Percentiles rank a stretch among this genome's conserved stretches.
Conservation (phyloP, 2,888 invertebrate species). For the Flexamia atlantica region DNA sequence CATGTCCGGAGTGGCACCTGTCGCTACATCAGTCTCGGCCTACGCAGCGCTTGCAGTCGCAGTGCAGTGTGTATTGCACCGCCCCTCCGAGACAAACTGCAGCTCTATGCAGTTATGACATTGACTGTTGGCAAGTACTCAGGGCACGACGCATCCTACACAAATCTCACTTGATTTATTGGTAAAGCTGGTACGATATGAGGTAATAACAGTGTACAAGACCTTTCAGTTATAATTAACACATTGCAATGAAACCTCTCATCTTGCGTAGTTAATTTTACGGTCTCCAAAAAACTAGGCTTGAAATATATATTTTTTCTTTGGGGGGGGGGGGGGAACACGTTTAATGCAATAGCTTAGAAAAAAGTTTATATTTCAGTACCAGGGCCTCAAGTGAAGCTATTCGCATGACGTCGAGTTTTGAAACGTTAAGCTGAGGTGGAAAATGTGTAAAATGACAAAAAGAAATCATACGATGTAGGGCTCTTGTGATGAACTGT, state of each 20-base stretch:
- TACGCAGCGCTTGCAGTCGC: neutral
- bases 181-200: neutral
- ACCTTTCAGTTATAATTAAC: neutral
- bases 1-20: constrained; percentile 15
- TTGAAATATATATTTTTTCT: too few species aligned
- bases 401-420: too few species aligned
- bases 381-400: too few species aligned
- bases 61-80: neutral
- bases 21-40: neutral
- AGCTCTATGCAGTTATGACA: constrained; percentile 1
- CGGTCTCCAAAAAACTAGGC: too few species aligned
- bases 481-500: too few species aligned
- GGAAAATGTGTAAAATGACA: too few species aligned
- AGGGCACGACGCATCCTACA: neutral
- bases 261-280: neutral
- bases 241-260: neutral
- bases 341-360: too few species aligned
- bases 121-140: neutral
- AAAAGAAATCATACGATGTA: too few species aligned
- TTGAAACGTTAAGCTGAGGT: too few species aligned
- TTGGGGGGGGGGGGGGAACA: too few species aligned
- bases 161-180: neutral
- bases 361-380: too few species aligned
- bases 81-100: neutral
- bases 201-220: neutral